phyloP scores from a whole-genome alignment of 2,113 vertebrate species.

The Chloropsis hardwickii region DNA sequence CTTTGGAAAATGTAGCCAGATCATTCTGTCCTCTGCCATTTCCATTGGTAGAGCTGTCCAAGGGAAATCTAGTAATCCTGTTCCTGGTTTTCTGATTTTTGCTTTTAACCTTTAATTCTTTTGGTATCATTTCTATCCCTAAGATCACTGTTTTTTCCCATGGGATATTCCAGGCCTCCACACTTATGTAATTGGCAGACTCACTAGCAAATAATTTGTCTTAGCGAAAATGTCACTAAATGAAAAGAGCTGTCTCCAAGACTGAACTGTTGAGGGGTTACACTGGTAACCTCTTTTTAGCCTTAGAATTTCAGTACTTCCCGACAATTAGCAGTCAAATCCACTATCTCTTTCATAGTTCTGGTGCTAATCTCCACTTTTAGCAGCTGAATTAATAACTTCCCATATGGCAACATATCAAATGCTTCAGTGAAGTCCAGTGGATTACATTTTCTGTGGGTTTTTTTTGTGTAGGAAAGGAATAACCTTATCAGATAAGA shows the following conservation, averaged over 20 bases:
- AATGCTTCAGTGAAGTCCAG: not conserved
- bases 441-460: not conserved
- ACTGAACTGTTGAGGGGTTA: not conserved
- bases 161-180: not conserved
- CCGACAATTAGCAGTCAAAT: not conserved
- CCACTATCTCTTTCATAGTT: not conserved
- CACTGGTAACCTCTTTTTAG: not conserved
- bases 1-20: not conserved
- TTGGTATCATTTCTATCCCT: not conserved
- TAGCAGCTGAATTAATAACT: not conserved
- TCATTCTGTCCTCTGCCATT: not conserved
- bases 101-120: not conserved
- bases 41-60: not conserved
- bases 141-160: not conserved
- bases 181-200: not conserved
- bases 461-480: not conserved
- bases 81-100: not conserved
- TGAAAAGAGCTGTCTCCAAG: not conserved
- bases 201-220: not conserved
- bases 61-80: not conserved
- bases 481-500: slow-evolving; percentile 25
- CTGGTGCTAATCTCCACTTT: not conserved
- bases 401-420: not conserved
- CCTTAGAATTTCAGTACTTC: not conserved
- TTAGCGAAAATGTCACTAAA: not conserved